A percentile compares a stretch with the other conserved stretches of the same genome.
These are phyloP conservation scores for Philopedon plagiatum DNA, from an alignment of 2,888 invertebrate genomes.

Conservation along the genomic window DNA sequence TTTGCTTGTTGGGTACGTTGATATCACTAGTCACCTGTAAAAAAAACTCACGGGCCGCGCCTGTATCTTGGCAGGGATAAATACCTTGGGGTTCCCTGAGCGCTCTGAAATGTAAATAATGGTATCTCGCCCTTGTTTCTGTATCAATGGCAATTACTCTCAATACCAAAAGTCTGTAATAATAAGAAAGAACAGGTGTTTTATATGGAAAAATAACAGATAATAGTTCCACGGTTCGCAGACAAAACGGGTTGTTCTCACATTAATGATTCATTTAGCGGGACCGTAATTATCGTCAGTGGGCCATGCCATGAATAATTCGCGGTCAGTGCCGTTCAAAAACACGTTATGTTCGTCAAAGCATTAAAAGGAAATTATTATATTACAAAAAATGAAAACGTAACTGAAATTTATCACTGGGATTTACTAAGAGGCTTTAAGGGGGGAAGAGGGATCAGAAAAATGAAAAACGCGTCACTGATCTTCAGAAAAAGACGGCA, in stretches of 20 bases:
- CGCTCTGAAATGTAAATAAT: too few species aligned
- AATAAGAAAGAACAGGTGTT: neutral
- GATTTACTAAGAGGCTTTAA: too few species aligned
- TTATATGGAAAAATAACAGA: neutral
- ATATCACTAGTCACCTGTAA: too few species aligned
- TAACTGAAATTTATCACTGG: too few species aligned
- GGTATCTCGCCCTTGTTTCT: too few species aligned
- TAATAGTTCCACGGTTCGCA: neutral
- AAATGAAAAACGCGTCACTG: too few species aligned
- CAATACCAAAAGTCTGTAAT: neutral
- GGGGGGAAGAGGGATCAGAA: too few species aligned
- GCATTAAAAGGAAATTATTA: neutral
- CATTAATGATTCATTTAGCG: slow-evolving; percentile 12
- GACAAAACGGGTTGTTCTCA: slow-evolving; percentile 11
- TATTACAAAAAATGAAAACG: neutral
- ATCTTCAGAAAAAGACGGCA: too few species aligned
- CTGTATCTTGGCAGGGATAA: too few species aligned
- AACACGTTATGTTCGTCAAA: slow-evolving; percentile 14
- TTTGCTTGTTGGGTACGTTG: too few species aligned
- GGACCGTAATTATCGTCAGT: neutral
- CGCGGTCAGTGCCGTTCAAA: slow-evolving; percentile 6
- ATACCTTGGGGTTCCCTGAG: too few species aligned
- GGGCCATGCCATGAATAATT: slow-evolving; percentile 9
- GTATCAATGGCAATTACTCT: neutral
- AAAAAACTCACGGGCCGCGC: too few species aligned